Base-by-base conservation (phyloP, 1,140 invertebrate species). In the Philotrypesis tridentata region DNA sequence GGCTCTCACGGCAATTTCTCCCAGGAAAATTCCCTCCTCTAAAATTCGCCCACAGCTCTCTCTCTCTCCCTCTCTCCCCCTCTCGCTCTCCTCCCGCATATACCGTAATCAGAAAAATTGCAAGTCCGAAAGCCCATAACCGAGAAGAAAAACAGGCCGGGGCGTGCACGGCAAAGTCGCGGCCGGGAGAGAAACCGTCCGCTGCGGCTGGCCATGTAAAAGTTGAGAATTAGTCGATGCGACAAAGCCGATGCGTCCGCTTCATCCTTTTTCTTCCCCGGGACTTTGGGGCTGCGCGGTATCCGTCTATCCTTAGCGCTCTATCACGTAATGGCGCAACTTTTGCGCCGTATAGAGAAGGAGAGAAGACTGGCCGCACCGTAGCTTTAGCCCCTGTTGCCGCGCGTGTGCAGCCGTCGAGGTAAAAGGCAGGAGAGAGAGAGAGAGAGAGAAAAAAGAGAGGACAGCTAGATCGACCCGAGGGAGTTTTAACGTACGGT, bases 261-360 rank as follows among this genome's bases (percentile, higher is more conserved):
- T 78, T 78, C 43, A 70, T 78, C n/a, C 63, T 71, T 79, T 79
- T 79, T 72, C 55, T 79, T 79, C n/a, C 3, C 5, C 9, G 23
- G 9, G 60, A 40, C 60, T 29, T 37, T 70, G 12, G 23, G 23
- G 0, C 21, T 25, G n/a, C n/a, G n/a, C 12, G n/a, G 37, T 85
- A 65, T 63, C 70, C 80, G 68, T 82, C 70, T 79, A 84, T 87
- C 86, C 87, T 86, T 85, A 86, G 84, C 79, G 79, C 80, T 84
- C 84, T 86, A 88, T 89, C 88, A 85, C 89, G 86, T 89, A 90
- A 90, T 88, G 87, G 86, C 86, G 87, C 85, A 89, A 89, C 85
- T 90, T 89, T 89, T 88, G 85, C 85, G 40, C 84, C 81, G 67
- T n/a, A n/a, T n/a, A n/a, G n/a, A n/a, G n/a, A n/a, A n/a, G n/a